Evolutionary conservation across 2,888 invertebrate species (phyloP), one percentile per base, ranked within the genome.

Genomic region (Lepidonotus clava): DNA sequence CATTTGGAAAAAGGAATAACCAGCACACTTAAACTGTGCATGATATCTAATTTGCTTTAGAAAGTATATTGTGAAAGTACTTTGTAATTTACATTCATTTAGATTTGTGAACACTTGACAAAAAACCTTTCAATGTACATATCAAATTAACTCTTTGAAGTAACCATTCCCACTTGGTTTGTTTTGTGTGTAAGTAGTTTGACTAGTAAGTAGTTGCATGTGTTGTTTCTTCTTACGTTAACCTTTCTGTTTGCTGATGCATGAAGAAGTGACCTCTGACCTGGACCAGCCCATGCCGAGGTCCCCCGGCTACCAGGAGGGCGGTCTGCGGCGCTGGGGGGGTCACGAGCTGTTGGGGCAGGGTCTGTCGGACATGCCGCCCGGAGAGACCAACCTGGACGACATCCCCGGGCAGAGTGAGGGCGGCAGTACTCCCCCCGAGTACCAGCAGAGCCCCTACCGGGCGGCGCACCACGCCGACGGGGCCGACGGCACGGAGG

Each of bases 131-230:
- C n/a, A n/a, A n/a, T n/a, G n/a, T n/a, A n/a, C n/a, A n/a, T n/a
- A n/a, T n/a, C n/a, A n/a, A n/a, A n/a, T n/a, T n/a, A n/a, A n/a
- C n/a, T n/a, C n/a, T n/a, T n/a, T n/a, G n/a, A n/a, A n/a, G n/a
- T n/a, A n/a, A n/a, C n/a, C n/a, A n/a, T n/a, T n/a, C n/a, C n/a
- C n/a, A n/a, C n/a, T n/a, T n/a, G n/a, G n/a, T n/a, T n/a, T n/a
- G n/a, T n/a, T n/a, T n/a, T n/a, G n/a, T n/a, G n/a, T n/a, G 51
- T 11, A 11, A 51, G 11, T 51, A 51, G 51, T 51, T n/a, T n/a
- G n/a, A n/a, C n/a, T n/a, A n/a, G n/a, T n/a, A n/a, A n/a, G 8
- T 80, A 80, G 80, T 80, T 80, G 80, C 80, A 71, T 71, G 71
- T 71, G 38, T 61, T 56, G 11, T 24, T 56, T 56, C 18, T 32